phyloP scores from a whole-genome alignment of 2,888 invertebrate genomes.

The Pardosa pseudoannulata region DNA sequence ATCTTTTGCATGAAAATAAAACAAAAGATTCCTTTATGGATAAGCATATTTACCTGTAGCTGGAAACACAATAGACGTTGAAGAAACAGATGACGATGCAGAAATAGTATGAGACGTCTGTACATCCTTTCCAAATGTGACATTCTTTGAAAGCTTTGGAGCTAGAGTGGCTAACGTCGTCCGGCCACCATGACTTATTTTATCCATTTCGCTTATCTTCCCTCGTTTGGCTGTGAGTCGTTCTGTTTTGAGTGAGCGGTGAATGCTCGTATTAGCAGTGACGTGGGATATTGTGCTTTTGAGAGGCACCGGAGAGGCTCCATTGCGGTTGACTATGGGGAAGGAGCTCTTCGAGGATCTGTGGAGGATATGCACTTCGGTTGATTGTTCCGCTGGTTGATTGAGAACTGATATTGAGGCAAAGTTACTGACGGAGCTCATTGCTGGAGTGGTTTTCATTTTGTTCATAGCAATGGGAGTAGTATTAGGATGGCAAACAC shows the following conservation, averaged over 20 bases:
- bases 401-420: slow-evolving; percentile 58
- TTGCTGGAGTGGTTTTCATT: slow-evolving; percentile 50
- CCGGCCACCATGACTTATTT: slow-evolving; percentile 37
- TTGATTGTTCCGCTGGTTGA: slow-evolving; percentile 43
- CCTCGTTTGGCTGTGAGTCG: slow-evolving; percentile 49
- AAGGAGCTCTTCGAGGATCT: slow-evolving; percentile 63
- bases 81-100: slow-evolving; percentile 65
- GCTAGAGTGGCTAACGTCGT: slow-evolving; percentile 62
- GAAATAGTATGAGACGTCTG: slow-evolving; percentile 66
- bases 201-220: slow-evolving; percentile 54
- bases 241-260: slow-evolving; percentile 58
- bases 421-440: slow-evolving; percentile 57
- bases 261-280: slow-evolving; percentile 55
- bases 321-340: slow-evolving; percentile 51
- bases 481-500: slow-evolving; percentile 61
- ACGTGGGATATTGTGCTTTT: slow-evolving; percentile 68
- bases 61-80: slow-evolving; percentile 69
- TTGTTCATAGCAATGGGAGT: slow-evolving; percentile 56
- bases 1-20: no score
- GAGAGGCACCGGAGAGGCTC: slow-evolving; percentile 52
- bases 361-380: slow-evolving; percentile 59
- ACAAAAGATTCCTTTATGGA: no score
- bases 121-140: slow-evolving; percentile 60
- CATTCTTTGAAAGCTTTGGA: slow-evolving; percentile 56
- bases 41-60: slow-evolving; percentile 53